Conservation (phyloP, 1,140 invertebrate genomes). For the Patella vulgata region DNA sequence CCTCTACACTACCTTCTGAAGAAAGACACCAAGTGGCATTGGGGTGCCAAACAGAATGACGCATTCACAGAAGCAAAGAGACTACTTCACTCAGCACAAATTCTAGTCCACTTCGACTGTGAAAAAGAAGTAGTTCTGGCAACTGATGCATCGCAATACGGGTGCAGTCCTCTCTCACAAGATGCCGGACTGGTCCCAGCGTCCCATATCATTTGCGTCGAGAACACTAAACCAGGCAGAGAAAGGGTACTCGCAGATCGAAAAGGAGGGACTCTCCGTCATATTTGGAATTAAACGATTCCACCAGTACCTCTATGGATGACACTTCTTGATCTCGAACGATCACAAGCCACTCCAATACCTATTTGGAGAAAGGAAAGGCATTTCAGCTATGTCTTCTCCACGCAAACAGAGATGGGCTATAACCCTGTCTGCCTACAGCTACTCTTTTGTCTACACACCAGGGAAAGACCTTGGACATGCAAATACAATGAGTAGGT, state of each 20-base stretch:
- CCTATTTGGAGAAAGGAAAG: slow-evolving; percentile 61
- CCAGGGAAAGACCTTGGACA: slow-evolving; percentile 62
- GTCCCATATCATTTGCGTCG: slow-evolving; percentile 65
- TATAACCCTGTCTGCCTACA: slow-evolving; percentile 63
- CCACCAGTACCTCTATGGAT: slow-evolving; percentile 63
- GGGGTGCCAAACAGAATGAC: slow-evolving; percentile 13
- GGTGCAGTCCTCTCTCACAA: slow-evolving; percentile 66
- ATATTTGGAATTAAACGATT: slow-evolving; percentile 65
- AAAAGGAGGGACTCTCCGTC: slow-evolving; percentile 68
- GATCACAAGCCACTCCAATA: slow-evolving; percentile 60
- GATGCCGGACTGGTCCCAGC: slow-evolving; percentile 47
- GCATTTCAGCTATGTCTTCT: slow-evolving; percentile 55
- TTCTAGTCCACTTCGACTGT: slow-evolving; percentile 58
- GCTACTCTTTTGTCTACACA: slow-evolving; percentile 63
- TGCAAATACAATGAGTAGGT: slow-evolving; percentile 37
- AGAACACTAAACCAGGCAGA: slow-evolving; percentile 61
- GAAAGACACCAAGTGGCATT: slow-evolving; percentile 13
- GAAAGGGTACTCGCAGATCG: slow-evolving; percentile 66
- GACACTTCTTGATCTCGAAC: slow-evolving; percentile 19
- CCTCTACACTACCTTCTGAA: slow-evolving; percentile 19
- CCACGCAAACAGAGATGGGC: slow-evolving; percentile 66
- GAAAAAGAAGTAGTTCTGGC: slow-evolving; percentile 12
- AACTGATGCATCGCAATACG: slow-evolving; percentile 42
- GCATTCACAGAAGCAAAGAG: slow-evolving; percentile 18
- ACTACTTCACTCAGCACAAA: slow-evolving; percentile 36